Conservation (phyloP, 1,140 invertebrate genomes). For the Eueides isabella region DNA sequence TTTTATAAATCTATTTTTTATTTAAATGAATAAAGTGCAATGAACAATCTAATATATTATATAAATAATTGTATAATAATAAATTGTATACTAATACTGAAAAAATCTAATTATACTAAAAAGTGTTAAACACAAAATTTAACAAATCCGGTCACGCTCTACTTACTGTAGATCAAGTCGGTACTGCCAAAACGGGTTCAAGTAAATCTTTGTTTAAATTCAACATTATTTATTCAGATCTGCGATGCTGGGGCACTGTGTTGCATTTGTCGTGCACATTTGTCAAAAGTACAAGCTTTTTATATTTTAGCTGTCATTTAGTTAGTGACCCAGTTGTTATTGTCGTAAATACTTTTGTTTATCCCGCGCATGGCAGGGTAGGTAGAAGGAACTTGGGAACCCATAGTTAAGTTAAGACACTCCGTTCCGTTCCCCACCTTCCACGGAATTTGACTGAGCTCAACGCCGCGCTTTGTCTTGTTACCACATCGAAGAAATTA, state of each 20-base stretch:
- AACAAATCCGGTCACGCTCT: conserved; percentile 11
- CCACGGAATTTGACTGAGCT: too few relatives aligned
- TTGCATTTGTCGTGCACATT: conserved; percentile 4
- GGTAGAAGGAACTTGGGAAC: too few relatives aligned
- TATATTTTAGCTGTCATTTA: conserved; percentile 10
- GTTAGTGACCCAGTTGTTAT: not conserved
- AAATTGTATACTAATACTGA: too few relatives aligned
- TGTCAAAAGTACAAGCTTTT: not conserved
- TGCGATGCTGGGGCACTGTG: conserved; percentile 1
- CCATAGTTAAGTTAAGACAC: too few relatives aligned
- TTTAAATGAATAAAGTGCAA: too few relatives aligned
- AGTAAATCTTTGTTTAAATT: conserved; percentile 40
- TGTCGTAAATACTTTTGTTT: not conserved
- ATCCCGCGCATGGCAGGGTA: not conserved
- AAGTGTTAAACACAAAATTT: conserved; percentile 7
- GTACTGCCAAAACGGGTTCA: conserved; percentile 14
- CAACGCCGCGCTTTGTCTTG: too few relatives aligned
- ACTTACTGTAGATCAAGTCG: not conserved
- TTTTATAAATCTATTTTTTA: too few relatives aligned
- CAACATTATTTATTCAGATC: conserved; percentile 37
- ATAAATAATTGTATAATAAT: too few relatives aligned
- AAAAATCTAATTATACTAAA: not conserved
- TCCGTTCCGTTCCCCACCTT: too few relatives aligned
- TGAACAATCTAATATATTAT: too few relatives aligned
- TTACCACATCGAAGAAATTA: too few relatives aligned